phyloP scores from a whole-genome alignment of 2,113 vertebrate species.

The Tretioscincus oriximinensis region DNA sequence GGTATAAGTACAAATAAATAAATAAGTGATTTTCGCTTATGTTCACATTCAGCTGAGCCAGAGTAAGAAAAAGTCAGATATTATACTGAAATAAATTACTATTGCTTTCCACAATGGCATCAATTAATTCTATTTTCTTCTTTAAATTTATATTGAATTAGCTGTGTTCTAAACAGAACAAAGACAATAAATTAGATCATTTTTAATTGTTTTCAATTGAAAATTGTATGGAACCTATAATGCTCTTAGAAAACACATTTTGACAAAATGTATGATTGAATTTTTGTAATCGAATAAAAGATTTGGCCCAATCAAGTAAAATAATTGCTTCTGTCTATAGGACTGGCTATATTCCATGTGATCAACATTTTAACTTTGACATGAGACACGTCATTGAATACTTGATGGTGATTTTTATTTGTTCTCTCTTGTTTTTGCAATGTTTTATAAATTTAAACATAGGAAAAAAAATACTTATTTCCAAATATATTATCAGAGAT shows the following conservation, averaged over 20 bases:
- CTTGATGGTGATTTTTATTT: slow-evolving; percentile 7
- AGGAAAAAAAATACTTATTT: too few species aligned
- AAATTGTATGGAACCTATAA: slow-evolving; percentile 26
- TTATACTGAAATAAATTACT: slow-evolving; percentile 26
- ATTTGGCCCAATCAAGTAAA: slow-evolving; percentile 31
- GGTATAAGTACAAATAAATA: too few species aligned
- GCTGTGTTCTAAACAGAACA: slow-evolving; percentile 52
- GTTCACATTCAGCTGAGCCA: background rate
- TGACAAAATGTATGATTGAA: slow-evolving; percentile 51
- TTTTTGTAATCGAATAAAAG: slow-evolving; percentile 35
- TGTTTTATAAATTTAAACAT: too few species aligned
- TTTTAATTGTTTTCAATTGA: slow-evolving; percentile 38
- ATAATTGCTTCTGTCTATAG: slow-evolving; percentile 32
- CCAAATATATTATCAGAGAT: too few species aligned
- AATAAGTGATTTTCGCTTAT: too few species aligned
- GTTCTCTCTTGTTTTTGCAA: slow-evolving; percentile 5
- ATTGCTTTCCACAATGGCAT: slow-evolving; percentile 19
- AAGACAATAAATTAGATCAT: slow-evolving; percentile 35
- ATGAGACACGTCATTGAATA: slow-evolving; percentile 20
- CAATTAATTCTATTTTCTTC: slow-evolving; percentile 25
- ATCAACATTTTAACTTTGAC: slow-evolving; percentile 47
- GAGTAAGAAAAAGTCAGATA: slow-evolving; percentile 14
- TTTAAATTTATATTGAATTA: slow-evolving; percentile 49
- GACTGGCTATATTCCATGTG: slow-evolving; percentile 19
- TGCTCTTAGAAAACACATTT: slow-evolving; percentile 24